These are phyloP conservation scores for Holcopasites calliopsidis DNA, from an alignment of 1,140 invertebrate genomes.

Conservation along the genomic window DNA sequence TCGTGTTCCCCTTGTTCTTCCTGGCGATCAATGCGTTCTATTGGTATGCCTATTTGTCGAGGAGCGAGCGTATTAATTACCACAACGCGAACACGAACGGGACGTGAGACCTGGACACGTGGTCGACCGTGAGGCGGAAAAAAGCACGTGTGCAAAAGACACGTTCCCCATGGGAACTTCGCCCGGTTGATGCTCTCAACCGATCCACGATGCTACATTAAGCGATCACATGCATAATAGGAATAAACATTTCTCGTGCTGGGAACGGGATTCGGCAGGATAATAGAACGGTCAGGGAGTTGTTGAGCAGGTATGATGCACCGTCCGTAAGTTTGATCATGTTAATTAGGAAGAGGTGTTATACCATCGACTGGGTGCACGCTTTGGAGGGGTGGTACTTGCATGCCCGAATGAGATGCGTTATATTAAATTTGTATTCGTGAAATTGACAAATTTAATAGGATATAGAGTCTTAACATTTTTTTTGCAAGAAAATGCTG, in stretches of 20 bases:
- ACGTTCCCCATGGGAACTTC: not conserved
- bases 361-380: too few relatives aligned
- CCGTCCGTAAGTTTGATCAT: not conserved
- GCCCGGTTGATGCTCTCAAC: not conserved
- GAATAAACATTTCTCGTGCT: too few relatives aligned
- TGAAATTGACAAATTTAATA: too few relatives aligned
- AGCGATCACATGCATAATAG: not conserved
- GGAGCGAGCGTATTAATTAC: constrained; percentile 82
- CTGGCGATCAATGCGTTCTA: constrained; percentile 89
- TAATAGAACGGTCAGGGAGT: too few relatives aligned
- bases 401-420: too few relatives aligned
- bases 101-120: constrained; percentile 37
- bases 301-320: not conserved
- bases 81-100: constrained; percentile 53
- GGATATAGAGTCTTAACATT: too few relatives aligned
- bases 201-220: not conserved
- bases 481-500: too few relatives aligned
- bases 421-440: too few relatives aligned
- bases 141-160: constrained; percentile 6
- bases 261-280: not conserved
- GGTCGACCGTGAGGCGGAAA: too few relatives aligned
- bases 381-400: too few relatives aligned
- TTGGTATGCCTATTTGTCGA: constrained; percentile 87
- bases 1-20: constrained; percentile 89
- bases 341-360: too few relatives aligned